phyloP scores from a whole-genome alignment of 1,140 invertebrate species.

The Euwallacea similis region DNA sequence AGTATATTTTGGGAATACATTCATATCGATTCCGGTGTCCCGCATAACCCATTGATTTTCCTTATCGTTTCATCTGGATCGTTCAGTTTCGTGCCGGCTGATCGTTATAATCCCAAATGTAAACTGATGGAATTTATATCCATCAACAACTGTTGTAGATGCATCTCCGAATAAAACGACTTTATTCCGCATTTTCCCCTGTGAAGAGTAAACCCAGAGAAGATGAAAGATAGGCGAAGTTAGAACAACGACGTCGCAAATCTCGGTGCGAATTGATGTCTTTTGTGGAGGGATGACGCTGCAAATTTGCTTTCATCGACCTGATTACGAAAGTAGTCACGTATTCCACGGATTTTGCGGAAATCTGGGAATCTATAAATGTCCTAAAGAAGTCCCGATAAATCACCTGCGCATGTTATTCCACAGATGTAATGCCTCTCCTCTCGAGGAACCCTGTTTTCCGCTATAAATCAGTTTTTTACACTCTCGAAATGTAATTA shows the following conservation, averaged over 20 bases:
- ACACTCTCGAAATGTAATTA: too few species aligned
- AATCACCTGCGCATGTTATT: background rate
- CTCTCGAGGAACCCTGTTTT: too few species aligned
- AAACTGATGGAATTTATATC: too few species aligned
- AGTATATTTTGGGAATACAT: background rate
- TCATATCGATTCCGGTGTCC: background rate
- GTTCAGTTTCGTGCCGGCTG: background rate
- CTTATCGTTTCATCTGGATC: slow-evolving; percentile 2
- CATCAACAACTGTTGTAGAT: too few species aligned
- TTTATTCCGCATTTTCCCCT: too few species aligned
- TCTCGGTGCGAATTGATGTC: too few species aligned
- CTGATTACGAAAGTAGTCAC: background rate
- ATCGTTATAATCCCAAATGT: background rate
- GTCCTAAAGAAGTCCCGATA: background rate
- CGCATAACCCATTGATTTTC: background rate
- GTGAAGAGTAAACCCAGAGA: too few species aligned
- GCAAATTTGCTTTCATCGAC: background rate
- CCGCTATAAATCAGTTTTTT: too few species aligned
- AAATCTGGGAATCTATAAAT: slow-evolving; percentile 1
- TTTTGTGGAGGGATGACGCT: background rate
- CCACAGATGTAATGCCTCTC: too few species aligned
- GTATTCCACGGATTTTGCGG: background rate
- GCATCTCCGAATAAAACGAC: too few species aligned
- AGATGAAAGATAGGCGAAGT: too few species aligned
- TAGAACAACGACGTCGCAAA: too few species aligned